phyloP scores from a whole-genome alignment of 2,888 invertebrate genomes.

The Cataglyphis livida region DNA sequence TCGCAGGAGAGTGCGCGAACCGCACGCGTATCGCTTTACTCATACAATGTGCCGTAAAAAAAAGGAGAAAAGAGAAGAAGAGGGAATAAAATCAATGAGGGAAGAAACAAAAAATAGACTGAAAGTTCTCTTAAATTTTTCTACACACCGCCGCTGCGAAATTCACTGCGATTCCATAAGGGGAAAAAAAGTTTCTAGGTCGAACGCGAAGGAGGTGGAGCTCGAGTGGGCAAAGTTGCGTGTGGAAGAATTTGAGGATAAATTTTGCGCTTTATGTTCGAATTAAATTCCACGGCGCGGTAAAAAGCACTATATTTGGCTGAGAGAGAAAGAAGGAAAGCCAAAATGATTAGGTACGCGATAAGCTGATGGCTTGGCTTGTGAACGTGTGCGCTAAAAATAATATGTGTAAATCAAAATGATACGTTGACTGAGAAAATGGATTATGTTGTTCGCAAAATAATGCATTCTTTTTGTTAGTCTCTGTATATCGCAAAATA shows the following conservation, averaged over 20 bases:
- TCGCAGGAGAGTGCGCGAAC: no score
- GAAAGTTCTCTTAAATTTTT: conserved; percentile 36
- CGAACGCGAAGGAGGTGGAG: conserved; percentile 72
- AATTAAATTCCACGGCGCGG: conserved; percentile 66
- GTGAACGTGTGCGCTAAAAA: conserved; percentile 12
- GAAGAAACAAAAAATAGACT: conserved; percentile 26
- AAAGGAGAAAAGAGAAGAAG: neutral
- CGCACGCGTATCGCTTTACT: conserved; percentile 24
- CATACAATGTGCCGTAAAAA: neutral
- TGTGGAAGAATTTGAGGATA: conserved; percentile 61
- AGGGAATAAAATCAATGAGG: conserved; percentile 24
- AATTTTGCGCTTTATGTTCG: conserved; percentile 60
- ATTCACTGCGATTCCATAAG: conserved; percentile 60
- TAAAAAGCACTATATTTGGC: conserved; percentile 17
- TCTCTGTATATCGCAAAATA: neutral
- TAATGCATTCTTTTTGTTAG: neutral
- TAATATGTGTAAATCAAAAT: neutral
- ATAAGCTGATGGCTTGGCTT: conserved; percentile 57
- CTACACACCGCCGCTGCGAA: conserved; percentile 11
- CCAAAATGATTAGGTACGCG: conserved; percentile 58
- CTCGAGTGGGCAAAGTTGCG: conserved; percentile 37
- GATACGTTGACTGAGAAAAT: conserved; percentile 1
- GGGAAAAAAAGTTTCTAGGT: conserved; percentile 64
- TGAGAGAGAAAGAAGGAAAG: conserved; percentile 24
- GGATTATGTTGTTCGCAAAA: neutral